Evolutionary conservation across 2,888 invertebrate genomes (phyloP).

Genomic region (Chalcis sispes): DNA sequence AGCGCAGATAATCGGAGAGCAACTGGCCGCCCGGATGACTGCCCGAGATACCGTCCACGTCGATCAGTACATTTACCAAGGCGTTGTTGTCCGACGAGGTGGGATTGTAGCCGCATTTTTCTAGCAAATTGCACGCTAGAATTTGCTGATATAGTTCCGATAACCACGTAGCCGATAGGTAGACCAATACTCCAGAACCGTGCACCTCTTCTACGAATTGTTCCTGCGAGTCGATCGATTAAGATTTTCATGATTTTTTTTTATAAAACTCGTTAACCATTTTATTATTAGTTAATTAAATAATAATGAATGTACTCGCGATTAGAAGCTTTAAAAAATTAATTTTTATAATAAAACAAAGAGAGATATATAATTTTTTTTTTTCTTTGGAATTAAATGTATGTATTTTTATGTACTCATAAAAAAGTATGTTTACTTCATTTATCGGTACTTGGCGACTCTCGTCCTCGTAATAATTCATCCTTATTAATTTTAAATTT

Average conservation of each 20-base stretch:
- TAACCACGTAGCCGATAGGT: constrained; percentile 95
- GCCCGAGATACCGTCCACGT: constrained; percentile 89
- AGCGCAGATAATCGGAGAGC: constrained; percentile 90
- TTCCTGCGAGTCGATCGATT: constrained; percentile 78
- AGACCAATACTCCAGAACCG: constrained; percentile 94
- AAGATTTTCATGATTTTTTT: too few relatives aligned
- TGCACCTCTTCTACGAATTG: constrained; percentile 95
- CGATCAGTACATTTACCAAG: constrained; percentile 85
- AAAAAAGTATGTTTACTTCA: constrained; percentile 75
- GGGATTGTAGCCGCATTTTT: constrained; percentile 82
- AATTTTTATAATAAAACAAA: too few relatives aligned
- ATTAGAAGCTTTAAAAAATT: too few relatives aligned
- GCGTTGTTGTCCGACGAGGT: constrained; percentile 79
- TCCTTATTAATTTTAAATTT: constrained; percentile 86
- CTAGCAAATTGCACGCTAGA: constrained; percentile 84
- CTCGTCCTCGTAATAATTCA: constrained; percentile 83
- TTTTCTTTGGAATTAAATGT: background rate
- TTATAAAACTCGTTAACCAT: too few relatives aligned
- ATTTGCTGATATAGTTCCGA: constrained; percentile 94
- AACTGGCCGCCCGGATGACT: constrained; percentile 83
- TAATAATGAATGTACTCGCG: too few relatives aligned
- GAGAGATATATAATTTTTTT: too few relatives aligned
- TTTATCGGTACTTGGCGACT: constrained; percentile 76
- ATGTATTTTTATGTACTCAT: background rate
- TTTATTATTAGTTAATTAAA: too few relatives aligned